A percentile compares a stretch with the other conserved stretches of the same genome.
These are phyloP conservation scores for Latrodectus hesperus DNA, from an alignment of 2,888 invertebrate genomes.

Conservation along the genomic window DNA sequence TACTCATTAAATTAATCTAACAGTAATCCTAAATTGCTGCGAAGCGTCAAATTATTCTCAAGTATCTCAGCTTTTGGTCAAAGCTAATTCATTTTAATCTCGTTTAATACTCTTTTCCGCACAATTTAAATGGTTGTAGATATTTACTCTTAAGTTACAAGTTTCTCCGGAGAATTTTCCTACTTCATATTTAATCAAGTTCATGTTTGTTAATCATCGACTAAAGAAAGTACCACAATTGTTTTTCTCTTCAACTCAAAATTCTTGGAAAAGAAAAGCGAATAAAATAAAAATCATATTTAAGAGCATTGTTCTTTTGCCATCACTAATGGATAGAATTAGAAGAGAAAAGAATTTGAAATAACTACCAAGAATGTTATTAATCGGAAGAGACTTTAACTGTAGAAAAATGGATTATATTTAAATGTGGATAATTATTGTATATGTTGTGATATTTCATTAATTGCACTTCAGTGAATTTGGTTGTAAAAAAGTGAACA, in stretches of 20 bases:
- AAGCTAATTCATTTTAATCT: constrained; percentile 20
- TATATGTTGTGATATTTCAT: constrained; percentile 36
- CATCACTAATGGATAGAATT: constrained; percentile 40
- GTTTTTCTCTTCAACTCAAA: constrained; percentile 7
- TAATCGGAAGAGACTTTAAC: constrained; percentile 54
- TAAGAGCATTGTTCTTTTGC: constrained; percentile 7
- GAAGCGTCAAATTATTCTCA: not conserved
- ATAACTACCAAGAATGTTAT: constrained; percentile 40
- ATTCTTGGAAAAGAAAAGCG: constrained; percentile 14
- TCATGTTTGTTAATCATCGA: constrained; percentile 33
- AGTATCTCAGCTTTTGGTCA: not conserved
- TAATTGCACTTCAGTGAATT: constrained; percentile 36
- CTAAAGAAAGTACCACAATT: constrained; percentile 23
- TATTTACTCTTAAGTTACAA: not conserved
- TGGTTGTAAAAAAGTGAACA: constrained; percentile 20
- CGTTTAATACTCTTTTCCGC: constrained; percentile 10
- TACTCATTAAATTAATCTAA: not conserved
- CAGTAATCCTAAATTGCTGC: not conserved
- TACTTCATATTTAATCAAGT: constrained; percentile 37
- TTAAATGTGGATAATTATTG: constrained; percentile 49
- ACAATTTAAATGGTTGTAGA: not conserved
- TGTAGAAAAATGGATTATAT: constrained; percentile 45
- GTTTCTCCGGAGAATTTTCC: constrained; percentile 4
- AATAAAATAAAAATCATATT: constrained; percentile 20
- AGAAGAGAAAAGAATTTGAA: constrained; percentile 38